These are phyloP conservation scores for Glossosoma conforme DNA, from an alignment of 1,140 invertebrate genomes.

Conservation along the genomic window DNA sequence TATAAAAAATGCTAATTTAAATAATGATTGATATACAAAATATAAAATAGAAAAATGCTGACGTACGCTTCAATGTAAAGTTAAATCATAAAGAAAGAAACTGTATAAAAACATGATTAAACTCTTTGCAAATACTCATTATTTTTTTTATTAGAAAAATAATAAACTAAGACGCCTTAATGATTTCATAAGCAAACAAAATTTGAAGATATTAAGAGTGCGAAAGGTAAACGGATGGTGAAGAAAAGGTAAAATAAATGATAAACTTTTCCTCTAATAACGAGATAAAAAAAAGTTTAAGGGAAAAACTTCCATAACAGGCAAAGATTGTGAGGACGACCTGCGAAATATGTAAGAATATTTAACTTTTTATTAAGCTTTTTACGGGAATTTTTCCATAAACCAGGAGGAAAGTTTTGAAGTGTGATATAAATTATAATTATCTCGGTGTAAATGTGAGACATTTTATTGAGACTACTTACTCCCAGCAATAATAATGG, in stretches of 20 bases:
- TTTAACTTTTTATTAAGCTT: slow-evolving; percentile 27
- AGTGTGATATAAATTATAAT: slow-evolving; percentile 26
- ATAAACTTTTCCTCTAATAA: slow-evolving; percentile 4
- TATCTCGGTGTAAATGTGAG: slow-evolving; percentile 20
- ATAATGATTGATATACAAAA: too few relatives aligned
- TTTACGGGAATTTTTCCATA: slow-evolving; percentile 19
- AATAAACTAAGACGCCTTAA: too few relatives aligned
- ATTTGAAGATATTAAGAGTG: slow-evolving; percentile 1
- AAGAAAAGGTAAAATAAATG: slow-evolving; percentile 1
- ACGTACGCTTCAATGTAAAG: too few relatives aligned
- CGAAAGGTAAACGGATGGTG: not conserved
- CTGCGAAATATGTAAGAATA: too few relatives aligned
- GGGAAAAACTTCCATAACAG: not conserved
- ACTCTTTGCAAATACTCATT: too few relatives aligned
- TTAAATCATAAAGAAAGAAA: too few relatives aligned
- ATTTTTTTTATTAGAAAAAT: too few relatives aligned
- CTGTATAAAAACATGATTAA: too few relatives aligned
- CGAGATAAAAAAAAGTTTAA: slow-evolving; percentile 3
- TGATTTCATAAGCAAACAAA: not conserved
- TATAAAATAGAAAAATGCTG: too few relatives aligned
- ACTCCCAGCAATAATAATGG: not conserved
- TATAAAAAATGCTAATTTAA: too few relatives aligned
- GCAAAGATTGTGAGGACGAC: not conserved
- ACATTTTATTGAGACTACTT: slow-evolving; percentile 14
- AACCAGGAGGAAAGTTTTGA: slow-evolving; percentile 11